Percentiles rank a stretch among this genome's conserved stretches.
These are phyloP conservation scores for Morone chrysops DNA, from an alignment of 2,113 vertebrate species.

Conservation along the genomic window DNA sequence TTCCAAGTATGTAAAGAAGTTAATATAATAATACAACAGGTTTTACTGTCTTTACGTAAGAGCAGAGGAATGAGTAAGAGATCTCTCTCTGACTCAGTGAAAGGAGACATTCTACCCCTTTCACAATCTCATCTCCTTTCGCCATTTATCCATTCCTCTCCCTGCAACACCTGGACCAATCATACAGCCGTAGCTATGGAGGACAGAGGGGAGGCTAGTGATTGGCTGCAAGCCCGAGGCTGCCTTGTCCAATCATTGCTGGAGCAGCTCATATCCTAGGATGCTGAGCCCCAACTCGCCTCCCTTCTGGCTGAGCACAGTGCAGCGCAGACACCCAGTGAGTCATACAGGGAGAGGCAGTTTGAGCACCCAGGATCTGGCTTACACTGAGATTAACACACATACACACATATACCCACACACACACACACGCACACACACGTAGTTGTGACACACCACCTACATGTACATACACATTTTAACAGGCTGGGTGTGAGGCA, in stretches of 20 bases:
- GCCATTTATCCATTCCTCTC: slow-evolving; percentile 68
- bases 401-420: slow-evolving; percentile 2
- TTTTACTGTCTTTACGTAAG: slow-evolving; percentile 7
- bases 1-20: background rate
- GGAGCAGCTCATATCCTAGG: slow-evolving; percentile 63
- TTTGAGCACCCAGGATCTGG: slow-evolving; percentile 54
- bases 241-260: slow-evolving; percentile 73
- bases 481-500: slow-evolving; percentile 6
- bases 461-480: slow-evolving; percentile 12
- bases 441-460: slow-evolving; percentile 9
- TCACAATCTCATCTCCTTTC: slow-evolving; percentile 17
- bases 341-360: slow-evolving; percentile 77
- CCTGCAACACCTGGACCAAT: slow-evolving; percentile 85
- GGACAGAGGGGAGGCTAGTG: slow-evolving; percentile 53
- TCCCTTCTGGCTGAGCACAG: slow-evolving; percentile 62
- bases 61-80: background rate
- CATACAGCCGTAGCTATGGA: slow-evolving; percentile 69
- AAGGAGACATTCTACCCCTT: slow-evolving; percentile 32
- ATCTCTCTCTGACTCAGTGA: slow-evolving; percentile 25
- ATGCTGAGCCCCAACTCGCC: slow-evolving; percentile 60
- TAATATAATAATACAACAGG: background rate
- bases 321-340: slow-evolving; percentile 68
- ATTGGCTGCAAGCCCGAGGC: slow-evolving; percentile 75
- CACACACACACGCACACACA: slow-evolving; percentile 1
- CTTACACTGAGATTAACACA: slow-evolving; percentile 37